Conservation (phyloP, 2,797 vertebrate species). For the Typhlichthys eigenmanni region DNA sequence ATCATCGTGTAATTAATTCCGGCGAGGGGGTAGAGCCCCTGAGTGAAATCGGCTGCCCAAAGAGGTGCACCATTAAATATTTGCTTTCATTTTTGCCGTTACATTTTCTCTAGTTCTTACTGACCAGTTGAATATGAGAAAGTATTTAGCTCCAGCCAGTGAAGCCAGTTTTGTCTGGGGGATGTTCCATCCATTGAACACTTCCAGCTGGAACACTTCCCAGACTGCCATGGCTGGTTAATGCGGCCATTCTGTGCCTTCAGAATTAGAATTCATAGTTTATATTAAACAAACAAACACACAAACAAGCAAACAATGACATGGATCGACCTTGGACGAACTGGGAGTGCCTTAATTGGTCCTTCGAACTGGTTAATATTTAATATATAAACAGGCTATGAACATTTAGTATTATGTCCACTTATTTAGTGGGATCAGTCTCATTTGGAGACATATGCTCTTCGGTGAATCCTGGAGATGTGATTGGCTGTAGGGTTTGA, state of each 20-base stretch:
- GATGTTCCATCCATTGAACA: constrained; percentile 62
- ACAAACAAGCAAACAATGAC: constrained; percentile 67
- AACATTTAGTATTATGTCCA: constrained; percentile 27
- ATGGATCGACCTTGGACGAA: constrained; percentile 55
- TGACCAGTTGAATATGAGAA: constrained; percentile 52
- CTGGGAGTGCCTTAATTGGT: constrained; percentile 31
- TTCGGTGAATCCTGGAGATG: constrained; percentile 20
- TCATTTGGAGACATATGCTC: constrained; percentile 28
- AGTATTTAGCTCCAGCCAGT: constrained; percentile 64
- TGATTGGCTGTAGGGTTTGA: constrained; percentile 44
- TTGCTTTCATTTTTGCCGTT: constrained; percentile 19
- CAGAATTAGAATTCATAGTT: constrained; percentile 76
- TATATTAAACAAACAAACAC: constrained; percentile 76
- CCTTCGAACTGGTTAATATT: constrained; percentile 31
- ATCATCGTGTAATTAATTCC: constrained; percentile 69
- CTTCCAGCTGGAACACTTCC: constrained; percentile 77
- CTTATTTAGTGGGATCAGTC: constrained; percentile 18
- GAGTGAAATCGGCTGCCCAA: constrained; percentile 44
- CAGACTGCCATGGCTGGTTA: constrained; percentile 77
- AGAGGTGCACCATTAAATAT: constrained; percentile 55
- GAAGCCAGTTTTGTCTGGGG: constrained; percentile 61
- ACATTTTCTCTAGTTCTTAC: constrained; percentile 15
- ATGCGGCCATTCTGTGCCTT: constrained; percentile 71
- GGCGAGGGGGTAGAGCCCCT: constrained; percentile 50
- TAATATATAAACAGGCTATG: constrained; percentile 13